Conservation (phyloP, 2,113 vertebrate species). For the Albula goreensis region DNA sequence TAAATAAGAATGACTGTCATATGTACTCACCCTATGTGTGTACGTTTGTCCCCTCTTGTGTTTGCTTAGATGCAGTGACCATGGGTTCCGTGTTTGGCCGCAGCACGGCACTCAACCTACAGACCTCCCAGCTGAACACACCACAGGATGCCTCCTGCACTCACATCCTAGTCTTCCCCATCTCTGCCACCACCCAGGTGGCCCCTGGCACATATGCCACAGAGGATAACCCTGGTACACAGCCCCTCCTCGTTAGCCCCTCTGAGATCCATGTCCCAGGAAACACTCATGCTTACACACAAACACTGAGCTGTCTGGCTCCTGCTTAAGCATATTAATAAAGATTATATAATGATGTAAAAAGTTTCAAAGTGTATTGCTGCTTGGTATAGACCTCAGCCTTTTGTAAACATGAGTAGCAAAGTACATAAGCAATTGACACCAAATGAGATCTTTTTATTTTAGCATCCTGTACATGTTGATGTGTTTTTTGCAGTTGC, state of each 20-base stretch:
- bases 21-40: not conserved
- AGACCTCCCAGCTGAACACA: slow-evolving; percentile 95
- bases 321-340: no score
- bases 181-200: slow-evolving; percentile 92
- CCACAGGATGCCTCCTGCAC: slow-evolving; percentile 97
- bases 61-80: slow-evolving; percentile 84
- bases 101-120: slow-evolving; percentile 91
- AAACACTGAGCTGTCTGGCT: no score
- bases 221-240: slow-evolving; percentile 88
- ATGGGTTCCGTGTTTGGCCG: slow-evolving; percentile 98
- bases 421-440: no score
- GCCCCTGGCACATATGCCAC: slow-evolving; percentile 91
- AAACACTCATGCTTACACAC: no score
- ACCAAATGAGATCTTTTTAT: no score
- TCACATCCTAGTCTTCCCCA: slow-evolving; percentile 96
- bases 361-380: no score
- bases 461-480: no score
- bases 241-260: not conserved
- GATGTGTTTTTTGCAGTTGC: no score
- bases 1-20: not conserved
- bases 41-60: not conserved
- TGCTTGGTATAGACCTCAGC: no score
- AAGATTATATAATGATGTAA: no score
- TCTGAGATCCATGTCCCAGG: not conserved
- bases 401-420: no score